Conservation (phyloP, 2,113 vertebrate genomes). For the Lepidothrix coronata region DNA sequence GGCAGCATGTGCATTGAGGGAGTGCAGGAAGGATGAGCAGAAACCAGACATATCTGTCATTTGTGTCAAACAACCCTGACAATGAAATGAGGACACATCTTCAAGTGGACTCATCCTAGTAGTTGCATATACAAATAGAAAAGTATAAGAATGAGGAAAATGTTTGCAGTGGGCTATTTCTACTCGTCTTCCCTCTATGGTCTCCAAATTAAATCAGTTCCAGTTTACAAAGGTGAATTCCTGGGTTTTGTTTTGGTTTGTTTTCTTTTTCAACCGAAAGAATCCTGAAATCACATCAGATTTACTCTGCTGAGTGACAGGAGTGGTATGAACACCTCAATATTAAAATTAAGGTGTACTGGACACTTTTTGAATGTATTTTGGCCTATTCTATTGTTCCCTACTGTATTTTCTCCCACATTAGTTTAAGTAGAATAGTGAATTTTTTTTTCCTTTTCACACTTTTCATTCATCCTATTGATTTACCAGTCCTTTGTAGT, state of each 20-base stretch:
- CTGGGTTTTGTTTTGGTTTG: fast-evolving
- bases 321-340: not conserved
- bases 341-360: not conserved
- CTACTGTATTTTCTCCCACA: not conserved
- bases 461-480: constrained; percentile 21
- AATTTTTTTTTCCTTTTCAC: not conserved
- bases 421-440: not conserved
- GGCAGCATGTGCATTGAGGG: not conserved
- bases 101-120: not conserved
- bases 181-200: fast-evolving
- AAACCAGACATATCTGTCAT: not conserved
- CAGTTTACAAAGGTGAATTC: not conserved
- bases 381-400: not conserved
- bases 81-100: not conserved
- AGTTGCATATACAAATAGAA: not conserved
- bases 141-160: not conserved
- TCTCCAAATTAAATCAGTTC: fast-evolving
- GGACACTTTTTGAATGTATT: not conserved
- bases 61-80: not conserved
- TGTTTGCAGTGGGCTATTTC: not conserved
- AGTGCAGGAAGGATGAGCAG: not conserved
- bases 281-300: not conserved
- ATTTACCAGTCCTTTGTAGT: constrained; percentile 52
- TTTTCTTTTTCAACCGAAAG: not conserved
- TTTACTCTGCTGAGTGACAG: not conserved